Evolutionary conservation across 2,113 vertebrate species (phyloP).

Genomic region (Hippocampus barbouri): DNA sequence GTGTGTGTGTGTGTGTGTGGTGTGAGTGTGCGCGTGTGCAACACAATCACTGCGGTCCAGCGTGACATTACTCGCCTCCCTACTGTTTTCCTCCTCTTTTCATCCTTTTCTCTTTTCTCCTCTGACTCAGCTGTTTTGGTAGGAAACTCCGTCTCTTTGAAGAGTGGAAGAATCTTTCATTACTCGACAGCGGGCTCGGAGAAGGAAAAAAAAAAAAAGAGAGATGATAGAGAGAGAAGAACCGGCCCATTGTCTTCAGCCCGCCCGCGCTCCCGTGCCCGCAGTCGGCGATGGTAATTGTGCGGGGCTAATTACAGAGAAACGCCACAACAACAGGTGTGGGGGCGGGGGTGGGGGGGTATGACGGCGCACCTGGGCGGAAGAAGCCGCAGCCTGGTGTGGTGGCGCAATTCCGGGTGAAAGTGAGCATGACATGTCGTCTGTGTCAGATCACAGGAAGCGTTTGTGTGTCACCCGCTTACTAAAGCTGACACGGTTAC

Average conservation of each 20-base stretch:
- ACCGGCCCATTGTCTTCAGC: constrained; percentile 71
- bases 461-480: constrained; percentile 56
- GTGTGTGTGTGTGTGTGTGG: too few relatives aligned
- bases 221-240: constrained; percentile 73
- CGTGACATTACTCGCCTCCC: constrained; percentile 56
- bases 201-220: constrained; percentile 40
- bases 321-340: constrained; percentile 69
- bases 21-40: constrained; percentile 21
- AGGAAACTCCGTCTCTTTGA: constrained; percentile 76
- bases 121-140: constrained; percentile 78
- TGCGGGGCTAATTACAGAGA: constrained; percentile 74
- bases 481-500: constrained; percentile 48
- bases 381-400: constrained; percentile 18
- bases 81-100: constrained; percentile 64
- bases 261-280: constrained; percentile 11
- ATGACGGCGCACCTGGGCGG: constrained; percentile 72
- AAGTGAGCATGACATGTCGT: constrained; percentile 51
- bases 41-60: constrained; percentile 64
- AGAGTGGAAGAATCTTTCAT: constrained; percentile 78
- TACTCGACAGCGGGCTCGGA: constrained; percentile 67
- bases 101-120: constrained; percentile 62
- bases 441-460: constrained; percentile 52
- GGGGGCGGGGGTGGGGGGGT: constrained; percentile 6
- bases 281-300: constrained; percentile 56
- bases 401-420: constrained; percentile 43